phyloP scores from a whole-genome alignment of 2,113 vertebrate genomes.

The Phylloscopus trochilus region DNA sequence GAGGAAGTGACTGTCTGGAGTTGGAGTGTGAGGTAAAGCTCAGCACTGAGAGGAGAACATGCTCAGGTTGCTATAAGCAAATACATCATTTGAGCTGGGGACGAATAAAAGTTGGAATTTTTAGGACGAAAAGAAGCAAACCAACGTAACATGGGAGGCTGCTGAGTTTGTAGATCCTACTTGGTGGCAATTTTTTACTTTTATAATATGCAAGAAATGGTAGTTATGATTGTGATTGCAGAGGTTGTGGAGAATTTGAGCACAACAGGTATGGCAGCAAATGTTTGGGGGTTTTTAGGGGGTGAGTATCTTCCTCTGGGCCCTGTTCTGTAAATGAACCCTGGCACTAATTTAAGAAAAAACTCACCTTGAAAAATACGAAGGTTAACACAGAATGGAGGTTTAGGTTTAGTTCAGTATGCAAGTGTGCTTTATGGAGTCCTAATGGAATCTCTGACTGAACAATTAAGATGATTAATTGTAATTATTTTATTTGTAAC shows the following conservation, averaged over 20 bases:
- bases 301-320: background rate
- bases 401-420: slow-evolving; percentile 14
- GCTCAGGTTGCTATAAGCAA: background rate
- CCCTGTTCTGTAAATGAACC: background rate
- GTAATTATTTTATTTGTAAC: slow-evolving; percentile 54
- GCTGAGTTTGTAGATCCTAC: background rate
- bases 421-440: slow-evolving; percentile 43
- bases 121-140: background rate
- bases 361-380: slow-evolving; percentile 54
- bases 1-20: background rate
- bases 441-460: slow-evolving; percentile 25
- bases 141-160: background rate
- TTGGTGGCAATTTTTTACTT: background rate
- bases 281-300: background rate
- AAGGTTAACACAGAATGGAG: slow-evolving; percentile 20
- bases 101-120: background rate
- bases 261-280: background rate
- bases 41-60: background rate
- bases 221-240: background rate
- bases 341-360: background rate
- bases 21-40: background rate
- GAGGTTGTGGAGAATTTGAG: background rate
- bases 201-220: background rate
- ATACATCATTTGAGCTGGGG: background rate
- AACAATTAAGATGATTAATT: slow-evolving; percentile 36